Conservation (phyloP, 2,797 vertebrate genomes). For the Centropyge bicolor region DNA sequence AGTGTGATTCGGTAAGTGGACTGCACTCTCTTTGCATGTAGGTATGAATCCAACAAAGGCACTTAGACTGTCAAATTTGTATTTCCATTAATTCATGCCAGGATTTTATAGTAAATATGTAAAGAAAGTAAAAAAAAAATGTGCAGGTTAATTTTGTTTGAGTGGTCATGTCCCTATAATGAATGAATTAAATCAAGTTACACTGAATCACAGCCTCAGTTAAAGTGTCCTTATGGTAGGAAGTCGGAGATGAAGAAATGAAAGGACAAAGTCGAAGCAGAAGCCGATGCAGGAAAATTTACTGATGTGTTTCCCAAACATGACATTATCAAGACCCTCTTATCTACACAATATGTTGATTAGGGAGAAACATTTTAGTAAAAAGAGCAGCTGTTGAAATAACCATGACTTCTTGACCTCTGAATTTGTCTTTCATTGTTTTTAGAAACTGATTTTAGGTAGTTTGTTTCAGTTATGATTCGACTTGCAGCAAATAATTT, state of each 20-base stretch:
- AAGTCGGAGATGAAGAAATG: slow-evolving; percentile 34
- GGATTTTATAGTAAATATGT: slow-evolving; percentile 17
- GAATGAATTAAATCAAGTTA: slow-evolving; percentile 11
- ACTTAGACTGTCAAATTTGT: slow-evolving; percentile 2
- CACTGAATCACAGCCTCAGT: slow-evolving; percentile 22
- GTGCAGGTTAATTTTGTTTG: neutral
- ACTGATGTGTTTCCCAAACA: slow-evolving; percentile 10
- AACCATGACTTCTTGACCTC: neutral
- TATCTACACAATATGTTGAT: slow-evolving; percentile 14
- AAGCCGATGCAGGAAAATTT: slow-evolving; percentile 1
- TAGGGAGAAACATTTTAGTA: slow-evolving; percentile 9
- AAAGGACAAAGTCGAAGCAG: slow-evolving; percentile 33
- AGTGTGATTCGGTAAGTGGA: slow-evolving; percentile 15
- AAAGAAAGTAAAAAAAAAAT: slow-evolving; percentile 4
- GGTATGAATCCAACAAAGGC: neutral
- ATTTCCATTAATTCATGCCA: slow-evolving; percentile 5
- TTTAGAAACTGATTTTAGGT: neutral
- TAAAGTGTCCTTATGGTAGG: slow-evolving; percentile 21
- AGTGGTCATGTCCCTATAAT: neutral
- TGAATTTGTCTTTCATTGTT: neutral
- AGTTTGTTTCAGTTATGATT: slow-evolving; percentile 3
- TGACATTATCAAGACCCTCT: slow-evolving; percentile 25
- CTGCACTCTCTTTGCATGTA: slow-evolving; percentile 15
- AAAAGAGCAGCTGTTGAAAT: slow-evolving; percentile 7
- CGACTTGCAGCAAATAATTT: slow-evolving; percentile 8